Conservation (phyloP, 2,113 vertebrate genomes). For the Petaurus breviceps region DNA sequence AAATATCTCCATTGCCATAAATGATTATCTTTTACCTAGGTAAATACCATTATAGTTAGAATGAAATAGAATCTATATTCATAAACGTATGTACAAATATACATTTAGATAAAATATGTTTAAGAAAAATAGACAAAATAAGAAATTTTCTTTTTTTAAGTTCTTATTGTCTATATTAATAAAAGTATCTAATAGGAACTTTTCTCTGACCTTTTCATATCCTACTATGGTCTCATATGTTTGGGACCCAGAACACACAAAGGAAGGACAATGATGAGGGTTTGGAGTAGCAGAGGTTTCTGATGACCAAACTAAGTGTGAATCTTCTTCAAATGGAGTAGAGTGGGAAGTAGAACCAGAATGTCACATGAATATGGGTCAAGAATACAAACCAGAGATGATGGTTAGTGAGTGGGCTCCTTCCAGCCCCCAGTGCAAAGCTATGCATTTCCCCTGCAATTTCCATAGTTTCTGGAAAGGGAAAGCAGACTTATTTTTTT, state of each 20-base stretch:
- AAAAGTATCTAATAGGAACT: neutral
- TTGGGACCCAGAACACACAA: neutral
- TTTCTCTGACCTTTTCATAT: neutral
- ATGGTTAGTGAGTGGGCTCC: neutral
- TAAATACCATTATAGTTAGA: too few relatives aligned
- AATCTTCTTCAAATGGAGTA: neutral
- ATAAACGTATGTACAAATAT: too few relatives aligned
- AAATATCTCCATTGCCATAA: too few relatives aligned
- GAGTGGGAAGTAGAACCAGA: neutral
- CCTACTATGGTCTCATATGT: neutral
- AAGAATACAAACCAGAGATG: rapidly evolving
- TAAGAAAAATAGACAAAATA: neutral
- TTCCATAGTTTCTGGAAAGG: neutral
- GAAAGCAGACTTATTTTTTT: neutral
- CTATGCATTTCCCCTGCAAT: neutral
- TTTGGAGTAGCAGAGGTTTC: neutral
- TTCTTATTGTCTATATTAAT: too few relatives aligned
- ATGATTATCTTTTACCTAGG: too few relatives aligned
- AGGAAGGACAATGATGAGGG: neutral
- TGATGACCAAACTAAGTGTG: neutral
- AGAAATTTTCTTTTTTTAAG: neutral
- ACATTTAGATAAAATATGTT: neutral
- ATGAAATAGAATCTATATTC: too few relatives aligned
- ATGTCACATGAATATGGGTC: neutral
- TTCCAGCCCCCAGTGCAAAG: neutral